Evolutionary conservation across 1,140 invertebrate species (phyloP), one percentile per base, ranked within the genome.

Genomic region (Brachionus plicatilis): DNA sequence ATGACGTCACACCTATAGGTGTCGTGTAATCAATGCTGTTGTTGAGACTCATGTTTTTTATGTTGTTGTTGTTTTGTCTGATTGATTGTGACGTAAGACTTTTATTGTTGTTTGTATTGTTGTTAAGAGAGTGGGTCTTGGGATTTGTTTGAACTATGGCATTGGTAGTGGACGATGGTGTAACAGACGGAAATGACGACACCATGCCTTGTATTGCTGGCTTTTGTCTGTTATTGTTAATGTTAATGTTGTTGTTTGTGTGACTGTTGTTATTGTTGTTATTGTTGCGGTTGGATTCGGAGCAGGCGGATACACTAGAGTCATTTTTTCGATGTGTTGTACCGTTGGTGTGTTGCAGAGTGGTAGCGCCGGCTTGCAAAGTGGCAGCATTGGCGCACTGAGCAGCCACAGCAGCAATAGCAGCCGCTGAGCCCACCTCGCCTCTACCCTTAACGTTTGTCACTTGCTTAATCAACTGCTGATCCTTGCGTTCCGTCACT

Each of bases 11-110:
- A 4, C 79, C 79, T 1, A 82, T 82, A 0, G 79, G 79, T 7
- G 79, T 82, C 17, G 79, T 82, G 27, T 33, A 82, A 37, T 82
- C 79, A n/a, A 82, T 11, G 11, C 79, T 82, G n/a, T 82, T 82
- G 27, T 60, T 82, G 3, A 76, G n/a, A 12, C 72, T 76, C 1
- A 29, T 29, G 24, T 24, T 24, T 29, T 29, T 29, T 0, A 7
- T 37, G 6, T 76, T 47, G n/a, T 76, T 76, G 11, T 6, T 50
- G 24, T 43, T n/a, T 68, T 70, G 27, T 37, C 37, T 70, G 1
- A n/a, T 37, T 6, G 43, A 50, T 76, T 76, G 72, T 5, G 43
- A 50, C 3, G 47, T 17, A n/a, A 29, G 72, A 29, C 72, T 76
- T 33, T 37, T 50, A 6, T 37, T 37, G 33, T 37, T 37, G 33